Evolutionary conservation across 2,888 invertebrate genomes (phyloP), one percentile per base, ranked within the genome.

Genomic region (Megalurothrips usitatus): DNA sequence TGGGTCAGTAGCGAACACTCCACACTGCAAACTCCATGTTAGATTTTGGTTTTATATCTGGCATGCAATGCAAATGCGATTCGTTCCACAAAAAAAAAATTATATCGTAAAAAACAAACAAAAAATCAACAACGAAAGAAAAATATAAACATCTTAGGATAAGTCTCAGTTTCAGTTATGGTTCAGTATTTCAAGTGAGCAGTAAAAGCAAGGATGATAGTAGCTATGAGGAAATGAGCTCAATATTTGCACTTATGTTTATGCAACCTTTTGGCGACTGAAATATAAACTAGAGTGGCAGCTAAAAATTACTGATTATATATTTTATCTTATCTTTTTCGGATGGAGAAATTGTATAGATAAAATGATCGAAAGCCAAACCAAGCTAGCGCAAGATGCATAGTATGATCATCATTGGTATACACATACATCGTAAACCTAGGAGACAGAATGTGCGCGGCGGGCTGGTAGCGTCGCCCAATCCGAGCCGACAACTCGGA

Each of bases 381-480:
- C 68, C 68, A 75, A 75, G 68, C 68, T 75, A 75, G 68, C 68
- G 68, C 68, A 75, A 75, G 68, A 75, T 75, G 68, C 68, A 75
- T 26, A 75, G 34, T 43, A 43, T 43, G 34, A 43, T 43, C 34
- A 43, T 43, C 34, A 43, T 43, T 43, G 34, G 34, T 43, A 43
- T 43, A 43, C 34, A 43, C 34, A 43, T 43, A 43, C 34, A 43
- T 43, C 34, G 34, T 43, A 4, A 43, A 43, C 34, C 34, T 43
- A 43, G 6, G 34, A 43, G 34, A 43, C 6, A n/a, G n/a, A 43
- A 43, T 43, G 34, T 43, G 34, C 34, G 34, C 34, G 34, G 34
- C 6, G 34, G 34, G 34, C 6, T 43, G 34, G 34, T 43, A 43
- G 34, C 34, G 2, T 2, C 34, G 34, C 34, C 34, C 34, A 43